Base-by-base conservation (phyloP, 2,888 invertebrate genomes). In the Drosophila setosimentum region DNA sequence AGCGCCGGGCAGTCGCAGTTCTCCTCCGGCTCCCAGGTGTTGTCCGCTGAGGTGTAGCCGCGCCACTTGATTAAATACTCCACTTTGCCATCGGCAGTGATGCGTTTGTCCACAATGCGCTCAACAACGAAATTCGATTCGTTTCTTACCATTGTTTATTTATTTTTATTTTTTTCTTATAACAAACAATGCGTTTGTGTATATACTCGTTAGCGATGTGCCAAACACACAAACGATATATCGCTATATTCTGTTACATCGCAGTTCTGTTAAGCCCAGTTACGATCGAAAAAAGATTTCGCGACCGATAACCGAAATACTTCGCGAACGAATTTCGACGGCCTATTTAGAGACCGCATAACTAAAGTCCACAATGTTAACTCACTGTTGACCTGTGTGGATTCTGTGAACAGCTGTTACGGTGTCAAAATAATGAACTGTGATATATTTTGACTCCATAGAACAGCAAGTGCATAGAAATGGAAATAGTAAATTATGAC, bases 1-100 rank as follows among this genome's bases (percentile, higher is more conserved):
- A 98, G 93, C 76, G 97, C 97, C 1, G 98, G 98, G 92, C 98
- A 98, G 84, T 98, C 98, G 6, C 98, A 94, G 90, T 98, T 98
- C 83, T 97, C 97, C 90, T 97, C 97, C 0, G 99, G 99, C 89
- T 99, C 99, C 99, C 99, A 99, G 0, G 99, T 98, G 89, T 99
- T 99, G 82, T 99, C 98, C 10, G 96, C 96, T 91, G 95, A 96
- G 21, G 95, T 95, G 91, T 97, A 97, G 3, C 97, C 97, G 87
- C 96, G 96, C 96, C 97, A 96, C 92, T 96, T 96, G 18, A 96
- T 93, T 68, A 94, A 95, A 85, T 96, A 96, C 89, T 96, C 96
- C 2, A 96, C 95, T 92, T 94, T 96, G 0, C 96, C 96, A 84
- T 95, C 95, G 72, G 95, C 16, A 94, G 94, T 92, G 29, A 93